Conservation (phyloP, 2,113 vertebrate species). For the Balaeniceps rex region DNA sequence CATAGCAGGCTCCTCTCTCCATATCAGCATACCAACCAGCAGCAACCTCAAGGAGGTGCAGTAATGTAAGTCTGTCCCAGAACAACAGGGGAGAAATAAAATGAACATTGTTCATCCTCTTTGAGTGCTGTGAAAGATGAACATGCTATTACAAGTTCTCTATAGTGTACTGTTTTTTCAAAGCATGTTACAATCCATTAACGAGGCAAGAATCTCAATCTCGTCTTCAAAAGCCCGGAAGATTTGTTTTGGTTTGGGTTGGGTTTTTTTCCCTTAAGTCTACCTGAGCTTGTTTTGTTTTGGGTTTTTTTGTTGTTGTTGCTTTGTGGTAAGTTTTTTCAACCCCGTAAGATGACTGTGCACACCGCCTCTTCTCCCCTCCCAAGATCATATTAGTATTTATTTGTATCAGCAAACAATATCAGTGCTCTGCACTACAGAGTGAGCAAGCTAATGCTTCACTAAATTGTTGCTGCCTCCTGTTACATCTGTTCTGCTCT, state of each 20-base stretch:
- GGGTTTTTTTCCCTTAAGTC: background rate
- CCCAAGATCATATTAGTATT: conserved; percentile 26
- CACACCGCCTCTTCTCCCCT: background rate
- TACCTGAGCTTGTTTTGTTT: background rate
- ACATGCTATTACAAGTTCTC: background rate
- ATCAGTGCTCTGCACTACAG: conserved; percentile 9
- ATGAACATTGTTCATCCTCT: background rate
- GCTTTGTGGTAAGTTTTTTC: background rate
- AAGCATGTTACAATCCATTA: background rate
- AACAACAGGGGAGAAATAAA: background rate
- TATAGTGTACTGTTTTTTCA: background rate
- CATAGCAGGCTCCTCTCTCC: background rate
- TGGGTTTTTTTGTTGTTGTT: background rate
- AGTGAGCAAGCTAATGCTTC: conserved; percentile 42
- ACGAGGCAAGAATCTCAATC: background rate
- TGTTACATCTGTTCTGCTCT: conserved; percentile 67
- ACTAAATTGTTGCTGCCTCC: conserved; percentile 57
- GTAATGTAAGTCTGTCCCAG: background rate
- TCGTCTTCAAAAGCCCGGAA: background rate
- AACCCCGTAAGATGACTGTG: background rate
- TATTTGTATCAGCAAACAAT: conserved; percentile 58
- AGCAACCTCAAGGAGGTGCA: background rate
- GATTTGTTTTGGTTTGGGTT: accelerated
- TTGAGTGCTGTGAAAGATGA: background rate
- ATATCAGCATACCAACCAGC: background rate